Base-by-base conservation (phyloP, 1,140 invertebrate species). In the Cheumatopsyche charites region DNA sequence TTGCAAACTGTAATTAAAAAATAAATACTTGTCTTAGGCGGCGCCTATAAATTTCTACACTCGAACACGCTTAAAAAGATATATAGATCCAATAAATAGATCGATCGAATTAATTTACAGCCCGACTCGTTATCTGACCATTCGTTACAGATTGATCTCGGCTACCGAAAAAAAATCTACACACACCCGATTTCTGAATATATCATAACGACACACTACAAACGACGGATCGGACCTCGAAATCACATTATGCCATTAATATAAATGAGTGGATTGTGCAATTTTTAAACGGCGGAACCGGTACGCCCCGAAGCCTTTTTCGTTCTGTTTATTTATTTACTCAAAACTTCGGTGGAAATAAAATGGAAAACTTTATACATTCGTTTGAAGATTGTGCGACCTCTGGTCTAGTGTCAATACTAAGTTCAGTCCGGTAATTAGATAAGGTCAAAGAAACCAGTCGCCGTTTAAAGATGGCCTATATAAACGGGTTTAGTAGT, bases 401-500 rank as follows among this genome's bases (percentile, higher is more conserved):
- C 69, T 63, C 58, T 47, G 19, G 25, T 13, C 41, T 7, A 29
- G 36, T 72, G 71, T 72, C 71, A 72, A 62, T 29, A 49, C 55
- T 67, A 58, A 67, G 71, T 72, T 72, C 71, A 72, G 52, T 45
- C 58, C 19, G 45, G 29, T 72, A 67, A 72, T 72, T 72, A 72
- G 71, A 62, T 72, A 72, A 72, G 71, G 71, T 72, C 65, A 68
- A 23, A 68, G 36, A 68, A 67, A 72, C 71, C 71, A 49, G 71
- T 72, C 42, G 17, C 13, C 23, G 26, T 62, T 21, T 15, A 42
- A 67, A 58, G 71, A 67, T 67, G 71, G 71, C 71, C 71, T 67
- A 72, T 72, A 67, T 72, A 72, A 72, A 72, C 71, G 49, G 42
- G 71, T 72, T 72, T 72, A 71, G 58, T 70, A 61, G 58, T 70